Evolutionary conservation across 2,113 vertebrate species (phyloP), one percentile per base, ranked within the genome.

Genomic region (Dasyornis broadbenti): DNA sequence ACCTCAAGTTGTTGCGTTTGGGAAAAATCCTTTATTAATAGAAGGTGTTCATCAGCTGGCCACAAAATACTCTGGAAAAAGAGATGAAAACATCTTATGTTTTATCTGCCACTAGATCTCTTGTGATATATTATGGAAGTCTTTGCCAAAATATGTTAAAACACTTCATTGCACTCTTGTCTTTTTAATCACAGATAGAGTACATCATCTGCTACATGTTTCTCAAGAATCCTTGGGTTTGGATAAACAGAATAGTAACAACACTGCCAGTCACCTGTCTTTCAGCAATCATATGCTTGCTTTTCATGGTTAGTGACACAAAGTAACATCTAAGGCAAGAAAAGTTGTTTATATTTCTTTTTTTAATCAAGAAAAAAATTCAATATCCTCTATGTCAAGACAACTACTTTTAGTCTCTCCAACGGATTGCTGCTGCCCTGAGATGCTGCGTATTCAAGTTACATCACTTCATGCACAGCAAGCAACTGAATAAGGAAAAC

Each of bases 131-230:
- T 73, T 60, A 31, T 10, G 15, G 23, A 85, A 78, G 15, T 27
- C 16, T 88, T 69, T 82, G 45, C 27, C 83, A 79, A 39, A 52
- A 42, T 50, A 61, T 47, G 2, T 39, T 65, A 85, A 80, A 27
- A 26, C 42, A 73, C 13, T 14, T 82, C 27, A 42, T 47, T 69
- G 40, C 19, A 60, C 4, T 73, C 33, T 78, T 56, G 20, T 33
- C 23, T 49, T 54, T 44, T 73, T 56, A 78, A 45, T 54, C 44
- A 54, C 23, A 69, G 35, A 30, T 69, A 39, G 63, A 76, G 22
- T 42, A 64, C 16, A 40, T 69, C 0, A 0, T 42, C 18, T 83
- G 37, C 27, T 78, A 35, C 11, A 23, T 0, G 0, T 56, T 65
- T 61, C n/a, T 79, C 50, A 82, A 75, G 15, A 86, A 89, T 44